A percentile compares a stretch with the other conserved stretches of the same genome.
Evolutionary conservation across 2,888 invertebrate genomes (phyloP).

Genomic region (Apamea anceps): DNA sequence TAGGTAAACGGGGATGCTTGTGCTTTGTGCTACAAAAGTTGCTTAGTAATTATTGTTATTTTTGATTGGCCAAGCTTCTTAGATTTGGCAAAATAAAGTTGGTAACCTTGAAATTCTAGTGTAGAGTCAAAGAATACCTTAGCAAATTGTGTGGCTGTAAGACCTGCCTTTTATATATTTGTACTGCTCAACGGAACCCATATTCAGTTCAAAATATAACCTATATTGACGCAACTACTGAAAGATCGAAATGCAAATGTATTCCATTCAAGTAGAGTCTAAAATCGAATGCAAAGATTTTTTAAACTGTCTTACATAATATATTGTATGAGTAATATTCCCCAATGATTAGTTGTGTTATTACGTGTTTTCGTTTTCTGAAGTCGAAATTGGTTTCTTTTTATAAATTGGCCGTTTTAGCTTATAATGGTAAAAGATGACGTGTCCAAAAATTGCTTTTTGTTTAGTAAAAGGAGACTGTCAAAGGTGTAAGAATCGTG

Average conservation of each 20-base stretch:
- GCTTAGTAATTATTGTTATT: background rate
- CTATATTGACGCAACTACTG: background rate
- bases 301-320: background rate
- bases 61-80: background rate
- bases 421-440: background rate
- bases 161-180: background rate
- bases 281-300: background rate
- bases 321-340: constrained; percentile 16
- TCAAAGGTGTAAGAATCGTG: background rate
- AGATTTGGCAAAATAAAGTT: background rate
- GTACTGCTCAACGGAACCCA: background rate
- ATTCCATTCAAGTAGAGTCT: background rate
- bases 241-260: background rate
- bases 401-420: constrained; percentile 32
- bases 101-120: background rate
- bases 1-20: background rate
- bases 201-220: background rate
- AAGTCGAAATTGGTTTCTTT: constrained; percentile 26
- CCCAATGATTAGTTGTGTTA: background rate
- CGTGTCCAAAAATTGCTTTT: no score
- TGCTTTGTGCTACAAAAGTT: background rate
- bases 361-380: constrained; percentile 20
- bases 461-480: no score
- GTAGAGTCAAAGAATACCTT: background rate
- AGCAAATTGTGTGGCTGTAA: background rate